These are phyloP conservation scores for Linnaemya vulpina DNA, from an alignment of 2,888 invertebrate species.

Conservation along the genomic window DNA sequence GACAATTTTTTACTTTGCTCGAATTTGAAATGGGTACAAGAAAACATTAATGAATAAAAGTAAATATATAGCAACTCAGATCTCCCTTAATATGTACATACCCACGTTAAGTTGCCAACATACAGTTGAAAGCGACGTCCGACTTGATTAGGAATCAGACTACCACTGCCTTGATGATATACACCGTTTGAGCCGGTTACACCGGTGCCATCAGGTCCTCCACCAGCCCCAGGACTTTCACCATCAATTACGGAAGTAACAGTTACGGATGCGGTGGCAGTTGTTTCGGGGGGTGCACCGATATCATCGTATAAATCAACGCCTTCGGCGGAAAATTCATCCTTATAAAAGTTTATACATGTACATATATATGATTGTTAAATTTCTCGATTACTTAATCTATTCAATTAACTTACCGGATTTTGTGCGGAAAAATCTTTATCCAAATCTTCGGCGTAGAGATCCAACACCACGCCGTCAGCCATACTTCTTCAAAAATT, in stretches of 20 bases:
- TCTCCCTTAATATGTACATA: slow-evolving; percentile 78
- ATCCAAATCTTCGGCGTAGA: slow-evolving; percentile 98
- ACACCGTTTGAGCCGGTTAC: slow-evolving; percentile 87
- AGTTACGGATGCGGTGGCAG: slow-evolving; percentile 86
- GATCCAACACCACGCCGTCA: slow-evolving; percentile 97
- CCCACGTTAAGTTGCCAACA: slow-evolving; percentile 99
- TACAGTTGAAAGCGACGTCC: slow-evolving; percentile 95
- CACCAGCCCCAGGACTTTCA: slow-evolving; percentile 76
- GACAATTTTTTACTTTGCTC: no score
- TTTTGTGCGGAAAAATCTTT: slow-evolving; percentile 93
- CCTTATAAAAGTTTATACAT: slow-evolving; percentile 74
- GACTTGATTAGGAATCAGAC: slow-evolving; percentile 87
- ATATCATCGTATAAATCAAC: slow-evolving; percentile 98
- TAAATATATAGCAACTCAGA: no score
- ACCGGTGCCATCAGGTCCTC: slow-evolving; percentile 84
- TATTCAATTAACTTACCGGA: slow-evolving; percentile 77
- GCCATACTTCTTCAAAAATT: slow-evolving; percentile 87
- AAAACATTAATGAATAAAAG: no score
- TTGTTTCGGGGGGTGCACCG: slow-evolving; percentile 89
- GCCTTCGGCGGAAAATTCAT: slow-evolving; percentile 85
- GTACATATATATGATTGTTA: background rate
- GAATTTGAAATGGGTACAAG: no score
- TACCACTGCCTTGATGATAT: slow-evolving; percentile 88
- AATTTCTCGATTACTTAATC: background rate
- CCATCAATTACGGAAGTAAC: slow-evolving; percentile 85